A percentile compares a stretch with the other conserved stretches of the same genome.
Conservation (phyloP, 2,888 invertebrate species). For the Glaucopsyche alexis region DNA sequence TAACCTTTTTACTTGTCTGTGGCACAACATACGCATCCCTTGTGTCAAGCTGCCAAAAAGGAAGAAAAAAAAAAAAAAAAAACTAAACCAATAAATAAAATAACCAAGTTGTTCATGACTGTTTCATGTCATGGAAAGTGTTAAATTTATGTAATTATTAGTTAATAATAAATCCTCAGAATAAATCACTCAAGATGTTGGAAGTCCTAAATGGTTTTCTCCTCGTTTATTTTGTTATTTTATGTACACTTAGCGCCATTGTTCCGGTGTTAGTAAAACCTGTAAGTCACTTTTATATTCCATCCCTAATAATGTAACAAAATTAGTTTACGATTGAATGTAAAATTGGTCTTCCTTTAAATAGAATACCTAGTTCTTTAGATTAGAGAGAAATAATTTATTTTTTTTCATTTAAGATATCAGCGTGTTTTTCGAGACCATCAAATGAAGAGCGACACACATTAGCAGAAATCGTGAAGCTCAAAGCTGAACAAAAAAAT, state of each 20-base stretch:
- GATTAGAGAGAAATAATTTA: background rate
- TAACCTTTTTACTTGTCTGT: no score
- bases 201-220: conserved; percentile 72
- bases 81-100: no score
- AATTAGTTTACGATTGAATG: no score
- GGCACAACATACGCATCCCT: no score
- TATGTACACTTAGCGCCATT: conserved; percentile 71
- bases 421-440: conserved; percentile 69
- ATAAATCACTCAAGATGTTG: conserved; percentile 53
- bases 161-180: background rate
- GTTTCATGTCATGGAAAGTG: no score
- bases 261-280: conserved; percentile 72
- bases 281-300: conserved; percentile 56
- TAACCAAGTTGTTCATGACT: no score
- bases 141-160: no score
- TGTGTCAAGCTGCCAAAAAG: no score
- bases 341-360: background rate
- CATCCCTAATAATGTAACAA: background rate
- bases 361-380: background rate
- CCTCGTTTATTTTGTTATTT: conserved; percentile 64
- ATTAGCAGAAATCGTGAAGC: conserved; percentile 59
- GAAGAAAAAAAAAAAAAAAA: no score
- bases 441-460: conserved; percentile 65
- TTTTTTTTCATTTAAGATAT: conserved; percentile 57
- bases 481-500: conserved; percentile 69